phyloP scores from a whole-genome alignment of 2,113 vertebrate species.

The Corvus moneduloides region DNA sequence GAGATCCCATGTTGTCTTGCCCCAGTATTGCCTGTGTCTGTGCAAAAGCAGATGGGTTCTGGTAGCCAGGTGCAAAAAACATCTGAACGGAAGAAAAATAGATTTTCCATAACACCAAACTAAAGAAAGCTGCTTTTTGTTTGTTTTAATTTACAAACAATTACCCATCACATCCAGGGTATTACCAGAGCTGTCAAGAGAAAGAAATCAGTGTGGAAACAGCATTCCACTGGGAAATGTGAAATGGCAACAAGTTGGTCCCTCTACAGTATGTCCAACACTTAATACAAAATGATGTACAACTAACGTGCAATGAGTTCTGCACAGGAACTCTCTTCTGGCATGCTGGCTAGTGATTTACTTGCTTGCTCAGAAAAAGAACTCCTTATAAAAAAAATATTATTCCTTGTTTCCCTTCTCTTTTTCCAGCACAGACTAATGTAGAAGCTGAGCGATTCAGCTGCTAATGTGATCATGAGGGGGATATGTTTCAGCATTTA shows the following conservation, averaged over 20 bases:
- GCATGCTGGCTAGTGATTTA: neutral
- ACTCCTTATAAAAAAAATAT: neutral
- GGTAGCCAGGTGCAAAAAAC: neutral
- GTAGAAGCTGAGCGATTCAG: neutral
- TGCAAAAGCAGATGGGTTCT: neutral
- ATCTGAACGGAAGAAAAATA: neutral
- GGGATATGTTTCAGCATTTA: neutral
- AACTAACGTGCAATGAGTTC: slow-evolving; percentile 37
- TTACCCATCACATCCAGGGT: neutral
- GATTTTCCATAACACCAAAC: neutral
- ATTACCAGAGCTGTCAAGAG: neutral
- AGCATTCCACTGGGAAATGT: neutral
- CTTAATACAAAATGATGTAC: slow-evolving; percentile 53
- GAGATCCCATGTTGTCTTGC: neutral
- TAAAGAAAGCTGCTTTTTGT: neutral
- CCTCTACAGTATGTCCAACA: neutral
- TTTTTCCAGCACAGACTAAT: neutral
- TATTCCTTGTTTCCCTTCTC: neutral
- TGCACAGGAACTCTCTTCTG: neutral
- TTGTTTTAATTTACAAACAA: slow-evolving; percentile 9
- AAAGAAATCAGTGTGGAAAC: slow-evolving; percentile 1
- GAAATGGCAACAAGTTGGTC: slow-evolving; percentile 27
- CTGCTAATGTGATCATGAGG: neutral
- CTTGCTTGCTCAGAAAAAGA: neutral
- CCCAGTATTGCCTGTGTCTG: neutral